Percentiles rank a stretch among this genome's conserved stretches.
phyloP scores from a whole-genome alignment of 2,888 invertebrate genomes.

The Drosophila phalerata region DNA sequence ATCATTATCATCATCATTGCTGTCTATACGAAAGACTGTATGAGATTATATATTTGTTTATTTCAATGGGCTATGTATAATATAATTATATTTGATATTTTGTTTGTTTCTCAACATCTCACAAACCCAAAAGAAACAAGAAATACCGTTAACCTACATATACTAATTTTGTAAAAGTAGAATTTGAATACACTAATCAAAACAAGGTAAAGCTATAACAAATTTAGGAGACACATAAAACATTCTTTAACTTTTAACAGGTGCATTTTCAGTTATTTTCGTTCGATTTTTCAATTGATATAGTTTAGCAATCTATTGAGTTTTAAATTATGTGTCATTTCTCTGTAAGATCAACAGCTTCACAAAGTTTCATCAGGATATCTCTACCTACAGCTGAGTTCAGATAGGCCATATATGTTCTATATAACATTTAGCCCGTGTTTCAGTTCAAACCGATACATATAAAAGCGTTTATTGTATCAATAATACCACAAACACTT shows the following conservation, averaged over 20 bases:
- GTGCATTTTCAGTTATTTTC: not conserved
- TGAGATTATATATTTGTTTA: conserved; percentile 13
- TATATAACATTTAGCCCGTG: not conserved
- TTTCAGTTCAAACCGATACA: not conserved
- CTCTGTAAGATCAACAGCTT: not conserved
- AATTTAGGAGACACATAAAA: not conserved
- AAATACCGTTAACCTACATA: not conserved
- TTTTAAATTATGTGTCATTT: not conserved
- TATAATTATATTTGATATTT: conserved; percentile 50
- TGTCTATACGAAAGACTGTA: not conserved
- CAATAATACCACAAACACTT: not conserved
- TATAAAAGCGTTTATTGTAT: conserved; percentile 5
- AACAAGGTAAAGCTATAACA: not conserved
- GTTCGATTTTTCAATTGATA: not conserved
- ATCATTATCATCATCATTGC: not conserved
- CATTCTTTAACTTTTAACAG: not conserved
- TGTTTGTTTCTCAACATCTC: conserved; percentile 19
- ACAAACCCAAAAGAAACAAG: not conserved
- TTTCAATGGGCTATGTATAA: conserved; percentile 37
- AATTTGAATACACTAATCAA: not conserved
- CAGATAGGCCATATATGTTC: not conserved
- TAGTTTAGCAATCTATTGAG: not conserved
- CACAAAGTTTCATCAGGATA: not conserved
- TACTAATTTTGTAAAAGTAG: not conserved
- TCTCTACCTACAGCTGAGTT: not conserved